Percentiles rank a stretch among this genome's conserved stretches.
These are phyloP conservation scores for Eidolon helvum DNA, from an alignment of 2,113 vertebrate genomes.

Conservation along the genomic window DNA sequence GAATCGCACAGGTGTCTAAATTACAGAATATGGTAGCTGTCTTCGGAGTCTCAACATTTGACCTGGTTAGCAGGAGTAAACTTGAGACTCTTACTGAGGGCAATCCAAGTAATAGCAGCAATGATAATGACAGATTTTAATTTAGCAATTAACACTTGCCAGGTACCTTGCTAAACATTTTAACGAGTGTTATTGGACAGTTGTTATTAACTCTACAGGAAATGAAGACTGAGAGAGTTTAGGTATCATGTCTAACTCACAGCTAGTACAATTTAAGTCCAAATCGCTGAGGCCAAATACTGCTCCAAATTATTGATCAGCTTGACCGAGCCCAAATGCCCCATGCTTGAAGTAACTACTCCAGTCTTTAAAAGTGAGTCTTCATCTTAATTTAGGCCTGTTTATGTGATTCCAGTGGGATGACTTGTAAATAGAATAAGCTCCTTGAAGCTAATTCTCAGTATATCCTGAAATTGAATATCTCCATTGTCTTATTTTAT, in stretches of 20 bases:
- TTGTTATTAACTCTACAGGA: background rate
- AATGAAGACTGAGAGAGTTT: background rate
- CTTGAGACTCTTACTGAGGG: background rate
- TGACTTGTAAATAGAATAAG: background rate
- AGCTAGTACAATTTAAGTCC: background rate
- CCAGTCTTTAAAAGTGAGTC: background rate
- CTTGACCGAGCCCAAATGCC: accelerated
- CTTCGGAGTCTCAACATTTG: background rate
- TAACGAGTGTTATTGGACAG: background rate
- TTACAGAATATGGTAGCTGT: background rate
- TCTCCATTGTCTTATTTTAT: background rate
- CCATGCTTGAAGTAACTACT: background rate
- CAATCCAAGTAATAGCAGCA: background rate
- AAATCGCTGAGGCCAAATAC: background rate
- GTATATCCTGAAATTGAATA: background rate
- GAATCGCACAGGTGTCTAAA: background rate
- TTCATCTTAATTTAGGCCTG: background rate
- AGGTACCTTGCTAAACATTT: background rate
- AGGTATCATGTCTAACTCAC: background rate
- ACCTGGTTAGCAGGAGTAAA: background rate
- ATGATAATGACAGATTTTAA: background rate
- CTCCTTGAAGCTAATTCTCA: background rate
- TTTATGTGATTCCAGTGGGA: background rate
- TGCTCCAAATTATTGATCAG: background rate
- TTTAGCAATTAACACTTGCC: background rate